Percentiles rank a stretch among this genome's conserved stretches.
phyloP scores from a whole-genome alignment of 2,797 vertebrate species.

The Scyliorhinus canicula region DNA sequence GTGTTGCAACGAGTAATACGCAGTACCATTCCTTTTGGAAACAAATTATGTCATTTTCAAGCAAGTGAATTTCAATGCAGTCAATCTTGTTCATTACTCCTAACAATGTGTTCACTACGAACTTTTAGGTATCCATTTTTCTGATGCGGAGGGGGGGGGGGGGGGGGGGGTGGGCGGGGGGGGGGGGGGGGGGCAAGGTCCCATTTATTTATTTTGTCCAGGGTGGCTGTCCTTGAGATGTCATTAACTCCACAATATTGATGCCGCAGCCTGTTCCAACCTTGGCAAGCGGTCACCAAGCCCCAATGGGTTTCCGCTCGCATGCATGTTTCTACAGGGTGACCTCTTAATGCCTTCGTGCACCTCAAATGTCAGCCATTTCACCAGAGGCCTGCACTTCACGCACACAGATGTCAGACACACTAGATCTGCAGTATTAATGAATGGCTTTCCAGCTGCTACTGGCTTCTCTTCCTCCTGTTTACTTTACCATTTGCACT shows the following conservation, averaged over 20 bases:
- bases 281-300: not conserved
- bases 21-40: not conserved
- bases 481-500: not conserved
- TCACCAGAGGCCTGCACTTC: not conserved
- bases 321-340: not conserved
- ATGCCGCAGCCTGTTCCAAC: not conserved
- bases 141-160: too few relatives aligned
- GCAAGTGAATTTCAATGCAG: not conserved
- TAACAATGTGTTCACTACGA: not conserved
- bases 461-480: not conserved
- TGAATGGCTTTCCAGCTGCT: not conserved
- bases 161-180: too few relatives aligned
- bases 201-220: not conserved
- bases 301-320: not conserved
- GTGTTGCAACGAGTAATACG: not conserved
- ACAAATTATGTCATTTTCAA: not conserved
- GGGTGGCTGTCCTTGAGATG: too few relatives aligned
- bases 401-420: not conserved
- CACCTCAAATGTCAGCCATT: conserved; percentile 8
- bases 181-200: not conserved
- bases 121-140: not conserved
- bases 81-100: not conserved
- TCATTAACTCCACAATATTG: not conserved
- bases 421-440: not conserved
- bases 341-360: not conserved